Evolutionary conservation across 2,113 vertebrate species (phyloP).

Genomic region (Ibidorhyncha struthersii): DNA sequence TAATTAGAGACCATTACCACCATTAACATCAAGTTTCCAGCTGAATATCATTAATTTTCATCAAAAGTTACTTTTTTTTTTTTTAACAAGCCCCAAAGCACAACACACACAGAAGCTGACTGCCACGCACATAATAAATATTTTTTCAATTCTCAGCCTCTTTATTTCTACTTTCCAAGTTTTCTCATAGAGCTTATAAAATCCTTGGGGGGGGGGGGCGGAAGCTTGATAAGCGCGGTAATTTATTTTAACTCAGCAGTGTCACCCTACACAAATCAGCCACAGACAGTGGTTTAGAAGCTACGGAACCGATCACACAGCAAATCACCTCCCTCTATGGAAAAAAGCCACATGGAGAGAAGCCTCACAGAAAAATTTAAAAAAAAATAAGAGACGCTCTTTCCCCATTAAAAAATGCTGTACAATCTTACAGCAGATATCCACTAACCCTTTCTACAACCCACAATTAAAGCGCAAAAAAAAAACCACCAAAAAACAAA

Average conservation of each 20-base stretch:
- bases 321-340: not conserved
- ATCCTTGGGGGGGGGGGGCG: no score
- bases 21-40: not conserved
- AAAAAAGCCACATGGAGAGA: not conserved
- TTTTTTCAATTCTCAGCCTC: not conserved
- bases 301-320: not conserved
- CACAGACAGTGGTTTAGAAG: not conserved
- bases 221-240: fast-evolving
- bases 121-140: fast-evolving
- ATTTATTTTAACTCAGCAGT: not conserved
- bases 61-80: not conserved
- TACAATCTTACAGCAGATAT: not conserved
- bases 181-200: not conserved
- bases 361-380: not conserved
- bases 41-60: not conserved
- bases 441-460: not conserved
- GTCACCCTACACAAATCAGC: not conserved
- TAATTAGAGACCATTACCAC: not conserved
- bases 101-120: fast-evolving
- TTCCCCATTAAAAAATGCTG: not conserved
- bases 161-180: not conserved
- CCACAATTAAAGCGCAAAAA: fast-evolving
- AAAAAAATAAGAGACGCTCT: not conserved
- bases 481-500: not conserved
- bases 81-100: not conserved